Conservation (phyloP, 2,113 vertebrate species). For the Oncorhynchus tshawytscha region DNA sequence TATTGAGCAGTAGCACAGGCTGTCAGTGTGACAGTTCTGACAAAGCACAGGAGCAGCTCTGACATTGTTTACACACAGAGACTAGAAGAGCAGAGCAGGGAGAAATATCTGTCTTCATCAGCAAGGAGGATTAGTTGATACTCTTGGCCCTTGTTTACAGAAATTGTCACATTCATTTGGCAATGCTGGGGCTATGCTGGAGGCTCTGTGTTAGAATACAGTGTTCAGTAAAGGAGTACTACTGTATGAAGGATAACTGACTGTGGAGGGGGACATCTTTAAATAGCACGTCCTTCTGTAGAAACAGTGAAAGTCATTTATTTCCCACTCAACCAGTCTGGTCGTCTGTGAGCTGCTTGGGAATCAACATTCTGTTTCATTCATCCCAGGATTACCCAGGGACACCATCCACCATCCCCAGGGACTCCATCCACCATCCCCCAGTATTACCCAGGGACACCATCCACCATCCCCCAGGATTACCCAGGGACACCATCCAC, state of each 20-base stretch:
- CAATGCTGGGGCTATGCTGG: not conserved
- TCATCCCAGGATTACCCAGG: slow-evolving; percentile 28
- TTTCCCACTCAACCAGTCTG: slow-evolving; percentile 26
- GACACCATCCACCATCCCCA: not conserved
- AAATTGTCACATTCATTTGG: slow-evolving; percentile 66
- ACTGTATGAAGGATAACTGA: not conserved
- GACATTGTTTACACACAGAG: slow-evolving; percentile 62
- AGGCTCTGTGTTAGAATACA: not conserved
- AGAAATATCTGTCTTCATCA: slow-evolving; percentile 45
- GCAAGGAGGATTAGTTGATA: slow-evolving; percentile 57
- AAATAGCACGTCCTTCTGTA: slow-evolving; percentile 26
- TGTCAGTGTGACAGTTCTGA: slow-evolving; percentile 61
- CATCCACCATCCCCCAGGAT: too few species aligned
- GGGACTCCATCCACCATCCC: not conserved
- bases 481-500: too few species aligned
- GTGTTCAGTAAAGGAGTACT: not conserved
- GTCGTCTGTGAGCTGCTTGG: not conserved
- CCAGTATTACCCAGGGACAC: slow-evolving; percentile 11
- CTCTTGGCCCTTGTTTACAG: slow-evolving; percentile 57
- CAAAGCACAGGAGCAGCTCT: slow-evolving; percentile 42
- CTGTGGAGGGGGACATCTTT: slow-evolving; percentile 13
- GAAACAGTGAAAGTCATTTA: slow-evolving; percentile 11
- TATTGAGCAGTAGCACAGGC: slow-evolving; percentile 47
- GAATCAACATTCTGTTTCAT: not conserved
- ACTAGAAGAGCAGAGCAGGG: slow-evolving; percentile 42